Evolutionary conservation across 2,888 invertebrate genomes (phyloP).

Genomic region (Belgica antarctica): DNA sequence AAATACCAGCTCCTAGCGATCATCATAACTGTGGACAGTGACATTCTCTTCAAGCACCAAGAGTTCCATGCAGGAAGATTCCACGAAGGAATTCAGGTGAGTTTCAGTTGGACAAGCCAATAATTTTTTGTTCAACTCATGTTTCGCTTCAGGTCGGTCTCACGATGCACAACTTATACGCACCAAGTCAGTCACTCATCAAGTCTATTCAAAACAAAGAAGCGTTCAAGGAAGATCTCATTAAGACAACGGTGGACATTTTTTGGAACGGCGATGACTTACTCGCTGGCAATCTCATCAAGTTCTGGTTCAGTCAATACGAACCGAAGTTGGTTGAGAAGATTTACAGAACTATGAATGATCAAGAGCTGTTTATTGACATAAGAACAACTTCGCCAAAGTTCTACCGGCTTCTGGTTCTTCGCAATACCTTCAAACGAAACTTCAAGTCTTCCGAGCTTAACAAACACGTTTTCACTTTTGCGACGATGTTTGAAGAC

Average conservation of each 20-base stretch:
- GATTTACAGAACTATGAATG: neutral
- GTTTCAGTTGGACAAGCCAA: too few relatives aligned
- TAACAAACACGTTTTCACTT: neutral
- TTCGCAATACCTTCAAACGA: conserved; percentile 22
- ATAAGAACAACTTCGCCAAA: neutral
- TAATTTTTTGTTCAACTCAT: too few relatives aligned
- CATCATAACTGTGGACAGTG: neutral
- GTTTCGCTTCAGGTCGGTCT: conserved; percentile 5
- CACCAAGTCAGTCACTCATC: neutral
- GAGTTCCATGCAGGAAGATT: neutral
- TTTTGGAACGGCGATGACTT: neutral
- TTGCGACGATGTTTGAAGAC: neutral
- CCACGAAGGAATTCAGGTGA: neutral
- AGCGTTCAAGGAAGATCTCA: neutral
- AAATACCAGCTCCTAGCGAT: conserved; percentile 14
- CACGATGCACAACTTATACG: neutral
- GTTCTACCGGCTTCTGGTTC: conserved; percentile 11
- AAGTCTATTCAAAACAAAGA: neutral
- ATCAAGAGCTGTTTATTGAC: neutral
- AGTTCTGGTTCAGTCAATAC: conserved; percentile 11
- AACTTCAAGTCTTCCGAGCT: neutral
- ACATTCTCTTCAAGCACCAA: neutral
- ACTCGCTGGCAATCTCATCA: neutral
- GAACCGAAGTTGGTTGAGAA: neutral
- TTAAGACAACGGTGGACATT: neutral